These are phyloP conservation scores for Leptatherina wallacei DNA, from an alignment of 2,797 vertebrate genomes.

Conservation along the genomic window DNA sequence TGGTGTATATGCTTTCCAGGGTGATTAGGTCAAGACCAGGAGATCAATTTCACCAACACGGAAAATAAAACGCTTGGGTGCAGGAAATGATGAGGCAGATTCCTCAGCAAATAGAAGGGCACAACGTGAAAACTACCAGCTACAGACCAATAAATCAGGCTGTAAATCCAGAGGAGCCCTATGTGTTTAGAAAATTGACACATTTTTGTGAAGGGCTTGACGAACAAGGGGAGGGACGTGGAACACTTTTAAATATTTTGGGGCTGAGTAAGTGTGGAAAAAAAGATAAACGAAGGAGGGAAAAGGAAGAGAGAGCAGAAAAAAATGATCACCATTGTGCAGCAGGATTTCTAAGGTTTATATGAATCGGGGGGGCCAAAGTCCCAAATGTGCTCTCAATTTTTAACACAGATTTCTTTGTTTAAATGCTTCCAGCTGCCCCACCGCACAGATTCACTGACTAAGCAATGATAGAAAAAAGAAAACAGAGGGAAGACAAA, in stretches of 20 bases:
- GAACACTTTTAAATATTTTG: conserved; percentile 48
- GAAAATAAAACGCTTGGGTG: conserved; percentile 27
- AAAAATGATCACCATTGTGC: conserved; percentile 74
- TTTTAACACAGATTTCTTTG: conserved; percentile 70
- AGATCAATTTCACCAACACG: conserved; percentile 43
- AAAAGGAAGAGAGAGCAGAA: conserved; percentile 19
- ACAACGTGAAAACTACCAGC: conserved; percentile 38
- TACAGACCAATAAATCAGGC: conserved; percentile 50
- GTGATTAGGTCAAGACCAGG: conserved; percentile 34
- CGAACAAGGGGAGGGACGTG: conserved; percentile 5
- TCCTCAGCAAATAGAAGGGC: conserved; percentile 52
- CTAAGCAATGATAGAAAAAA: conserved; percentile 61
- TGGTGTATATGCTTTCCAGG: conserved; percentile 38
- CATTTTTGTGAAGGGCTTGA: conserved; percentile 29
- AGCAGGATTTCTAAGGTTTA: conserved; percentile 74
- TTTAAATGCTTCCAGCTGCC: conserved; percentile 75
- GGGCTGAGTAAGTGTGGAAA: conserved; percentile 51
- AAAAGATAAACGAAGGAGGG: conserved; percentile 44
- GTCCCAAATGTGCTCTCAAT: conserved; percentile 78
- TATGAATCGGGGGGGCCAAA: conserved; percentile 66
- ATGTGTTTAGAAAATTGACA: conserved; percentile 45
- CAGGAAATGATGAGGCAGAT: conserved; percentile 68
- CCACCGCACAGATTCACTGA: conserved; percentile 55
- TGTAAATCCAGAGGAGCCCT: conserved; percentile 56
- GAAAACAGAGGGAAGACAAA: conserved; percentile 15